Base-by-base conservation (phyloP, 2,113 vertebrate species). In the Marmota flaviventris region DNA sequence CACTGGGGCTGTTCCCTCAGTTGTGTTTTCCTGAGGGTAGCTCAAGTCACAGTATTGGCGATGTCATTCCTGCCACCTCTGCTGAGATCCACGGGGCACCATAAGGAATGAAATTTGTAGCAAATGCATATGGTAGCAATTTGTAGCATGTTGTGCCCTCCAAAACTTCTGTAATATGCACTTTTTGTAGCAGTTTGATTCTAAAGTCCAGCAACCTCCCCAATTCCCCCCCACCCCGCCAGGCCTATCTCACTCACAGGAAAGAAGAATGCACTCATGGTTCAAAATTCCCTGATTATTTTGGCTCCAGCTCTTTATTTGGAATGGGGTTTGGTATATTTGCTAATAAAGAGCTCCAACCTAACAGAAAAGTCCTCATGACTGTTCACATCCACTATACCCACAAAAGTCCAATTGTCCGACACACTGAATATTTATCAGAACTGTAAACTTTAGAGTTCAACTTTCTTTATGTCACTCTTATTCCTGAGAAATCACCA, bases 21-120 rank as follows among this genome's bases (percentile, higher is more conserved):
- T 91, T 95, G 13, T 79, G 29, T 67, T 94, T 91, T 88, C 85
- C 90, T 69, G 29, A 83, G 83, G 63, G 65, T 37, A 56, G 69
- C 53, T 42, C 29, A 82, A 97, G 85, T 89, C 48, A 73, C 2
- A 42, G 42, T 1, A 18, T 3, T 81, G 84, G 73, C 39, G 37
- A 3, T 82, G 16, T 76, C 95, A 67, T 65, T 73, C 0, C 29
- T 25, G 29, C 14, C 0, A 0, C 85, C 42, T 78, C 32, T 34
- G 32, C 93, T 89, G 91, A 72, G 67, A 94, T 25, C 11, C 6
- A 11, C 1, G 1, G 72, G 78, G 73, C 89, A 92, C 37, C 25
- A 53, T 14, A 78, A 73, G 72, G 2, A 51, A 92, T 78, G 90
- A 22, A 76, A n/a, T 39, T 95, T 93, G 53, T 86, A 20, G 1